Base-by-base conservation (phyloP, 2,113 vertebrate genomes). In the Girardinichthys multiradiatus region DNA sequence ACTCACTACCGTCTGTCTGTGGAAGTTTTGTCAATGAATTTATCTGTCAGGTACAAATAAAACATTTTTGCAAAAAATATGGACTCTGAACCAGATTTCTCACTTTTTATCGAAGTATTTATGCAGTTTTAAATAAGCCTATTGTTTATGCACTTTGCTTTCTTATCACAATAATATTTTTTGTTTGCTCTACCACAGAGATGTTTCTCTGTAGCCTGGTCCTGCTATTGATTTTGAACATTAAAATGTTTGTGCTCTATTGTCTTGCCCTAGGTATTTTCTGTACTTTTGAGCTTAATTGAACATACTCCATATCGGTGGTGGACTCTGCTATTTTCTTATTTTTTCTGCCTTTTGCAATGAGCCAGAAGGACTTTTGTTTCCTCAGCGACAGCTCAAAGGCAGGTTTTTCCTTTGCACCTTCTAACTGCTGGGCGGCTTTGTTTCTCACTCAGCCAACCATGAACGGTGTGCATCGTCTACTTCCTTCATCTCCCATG, bases 381-480 rank as follows among this genome's bases (percentile, higher is more conserved):
- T 77, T 85, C 70, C 70, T 81, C 80, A 24, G 77, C 79, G 83
- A 85, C 77, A 72, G 79, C 75, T 58, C 26, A 31, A 54, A 84
- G 73, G 68, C 81, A 86, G 68, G 76, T 83, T 70, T 82, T 68
- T 81, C 79, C 81, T 86, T 72, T 57, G 63, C 39, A 81, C 67
- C 77, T 30, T 27, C 79, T 66, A 83, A 87, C 88, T 33, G 35
- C 79, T 79, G 77, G 77, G 68, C 42, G 61, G 74, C 77, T 86
- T 86, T 91, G 89, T 86, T 90, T 89, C 84, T 76, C 75, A 79
- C 76, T 69, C 86, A 83, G 82, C 81, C 82, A 79, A 68, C 79
- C 83, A 63, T 88, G 79, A 85, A 60, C 80, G 67, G 54, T 48
- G 64, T 73, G 74, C 71, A 70, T 59, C 60, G 48, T 84, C 73